These are phyloP conservation scores for Eupeodes latifasciatus DNA, from an alignment of 2,888 invertebrate genomes.

Conservation along the genomic window DNA sequence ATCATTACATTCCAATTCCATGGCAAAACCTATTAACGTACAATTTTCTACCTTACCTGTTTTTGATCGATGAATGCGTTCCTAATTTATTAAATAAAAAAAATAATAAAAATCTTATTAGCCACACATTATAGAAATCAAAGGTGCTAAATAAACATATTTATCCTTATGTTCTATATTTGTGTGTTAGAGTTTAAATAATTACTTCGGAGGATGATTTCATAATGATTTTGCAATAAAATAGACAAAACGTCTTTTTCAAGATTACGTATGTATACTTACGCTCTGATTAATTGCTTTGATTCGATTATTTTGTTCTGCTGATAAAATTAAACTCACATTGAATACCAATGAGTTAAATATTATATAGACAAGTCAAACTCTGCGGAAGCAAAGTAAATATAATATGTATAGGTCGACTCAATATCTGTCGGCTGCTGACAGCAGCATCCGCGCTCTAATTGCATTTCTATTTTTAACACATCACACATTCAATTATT, in stretches of 20 bases:
- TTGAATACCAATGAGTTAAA: constrained; percentile 24
- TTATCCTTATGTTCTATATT: too few species aligned
- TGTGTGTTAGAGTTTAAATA: too few species aligned
- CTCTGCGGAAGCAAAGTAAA: constrained; percentile 64
- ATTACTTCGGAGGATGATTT: not conserved
- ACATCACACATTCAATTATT: constrained; percentile 68
- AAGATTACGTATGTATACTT: not conserved
- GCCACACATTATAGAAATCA: too few species aligned
- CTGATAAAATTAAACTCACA: constrained; percentile 6
- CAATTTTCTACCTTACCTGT: too few species aligned
- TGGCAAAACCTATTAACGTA: too few species aligned
- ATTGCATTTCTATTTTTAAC: constrained; percentile 74
- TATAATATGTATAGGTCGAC: constrained; percentile 58
- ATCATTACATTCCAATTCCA: too few species aligned
- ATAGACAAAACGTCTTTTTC: not conserved
- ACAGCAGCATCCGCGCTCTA: constrained; percentile 74
- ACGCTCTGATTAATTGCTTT: constrained; percentile 41
- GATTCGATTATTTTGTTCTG: constrained; percentile 11
- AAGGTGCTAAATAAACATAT: too few species aligned
- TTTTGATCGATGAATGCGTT: too few species aligned
- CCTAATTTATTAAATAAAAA: too few species aligned
- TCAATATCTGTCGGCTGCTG: constrained; percentile 70
- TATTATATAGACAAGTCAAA: constrained; percentile 36
- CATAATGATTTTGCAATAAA: not conserved
- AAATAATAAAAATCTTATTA: too few species aligned